Conservation (phyloP, 2,888 invertebrate genomes). For the Eristalis pertinax region DNA sequence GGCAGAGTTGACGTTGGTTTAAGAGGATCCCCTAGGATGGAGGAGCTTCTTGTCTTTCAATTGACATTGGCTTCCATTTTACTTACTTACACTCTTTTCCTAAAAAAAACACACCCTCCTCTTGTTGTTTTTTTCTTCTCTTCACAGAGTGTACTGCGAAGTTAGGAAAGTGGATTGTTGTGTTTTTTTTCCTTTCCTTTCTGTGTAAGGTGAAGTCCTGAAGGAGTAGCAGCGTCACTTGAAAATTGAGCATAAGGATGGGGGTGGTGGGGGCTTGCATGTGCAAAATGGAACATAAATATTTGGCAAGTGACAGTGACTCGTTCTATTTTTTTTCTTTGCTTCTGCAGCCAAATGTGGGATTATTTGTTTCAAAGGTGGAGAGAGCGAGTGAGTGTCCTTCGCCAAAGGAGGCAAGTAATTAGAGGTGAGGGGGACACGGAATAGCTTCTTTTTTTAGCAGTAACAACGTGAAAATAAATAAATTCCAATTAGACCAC, state of each 20-base stretch:
- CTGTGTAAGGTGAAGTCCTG: constrained; percentile 9
- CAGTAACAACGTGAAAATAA: background rate
- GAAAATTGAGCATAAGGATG: constrained; percentile 31
- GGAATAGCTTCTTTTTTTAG: background rate
- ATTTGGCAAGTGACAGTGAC: constrained; percentile 66
- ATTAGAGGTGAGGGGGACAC: background rate
- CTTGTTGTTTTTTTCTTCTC: background rate
- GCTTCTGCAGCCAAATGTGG: background rate
- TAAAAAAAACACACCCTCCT: background rate
- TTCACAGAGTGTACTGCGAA: constrained; percentile 14
- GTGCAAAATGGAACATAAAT: constrained; percentile 60
- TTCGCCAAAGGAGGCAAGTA: background rate
- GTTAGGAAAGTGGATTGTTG: constrained; percentile 28
- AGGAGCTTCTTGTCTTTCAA: constrained; percentile 61
- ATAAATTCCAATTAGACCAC: background rate
- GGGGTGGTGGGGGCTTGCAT: constrained; percentile 23
- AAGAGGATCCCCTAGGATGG: constrained; percentile 32
- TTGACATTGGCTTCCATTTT: constrained; percentile 69
- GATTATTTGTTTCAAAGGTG: background rate
- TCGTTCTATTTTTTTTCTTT: too few relatives aligned
- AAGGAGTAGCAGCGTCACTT: constrained; percentile 42
- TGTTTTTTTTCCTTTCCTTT: constrained; percentile 18
- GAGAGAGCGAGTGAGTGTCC: background rate
- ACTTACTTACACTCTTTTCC: constrained; percentile 12
- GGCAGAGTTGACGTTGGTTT: constrained; percentile 37